Base-by-base conservation (phyloP, 2,113 vertebrate genomes). In the Globicephala melas region DNA sequence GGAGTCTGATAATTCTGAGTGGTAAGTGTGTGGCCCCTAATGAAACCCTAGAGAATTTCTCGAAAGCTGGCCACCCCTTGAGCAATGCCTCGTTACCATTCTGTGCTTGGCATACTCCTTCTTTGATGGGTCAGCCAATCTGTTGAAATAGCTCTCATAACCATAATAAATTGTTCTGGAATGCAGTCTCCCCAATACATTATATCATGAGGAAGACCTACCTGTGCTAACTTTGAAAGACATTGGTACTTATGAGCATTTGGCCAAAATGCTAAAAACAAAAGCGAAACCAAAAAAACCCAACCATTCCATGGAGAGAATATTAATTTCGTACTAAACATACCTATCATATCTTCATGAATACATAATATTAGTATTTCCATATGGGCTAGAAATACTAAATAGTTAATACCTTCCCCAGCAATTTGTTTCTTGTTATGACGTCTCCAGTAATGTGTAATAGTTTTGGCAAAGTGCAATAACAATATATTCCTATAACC, bases 381-480 rank as follows among this genome's bases (percentile, higher is more conserved):
- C 63, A 62, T 67, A 67, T 73, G 74, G n/a, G 18, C 86, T 96
- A 41, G 55, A 95, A 95, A 94, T 80, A 41, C 67, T 96, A 44
- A 96, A 79, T 63, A 76, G 58, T 81, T 95, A 80, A 90, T 84
- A 77, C 38, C 20, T 96, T 95, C 77, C 81, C 82, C 23, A 94
- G 76, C 38, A 88, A 96, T 96, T 98, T 96, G 44, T 84, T 95
- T 96, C 86, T 93, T 91, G 28, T 95, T 94, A 97, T 36, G 67
- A 91, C 31, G 58, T 90, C 91, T 96, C 18, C 33, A 73, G 47
- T 81, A 96, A 91, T 73, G 25, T 93, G 44, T 67, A 96, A 89
- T 28, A 94, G 77, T 90, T 96, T 96, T 96, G 79, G 94, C 91
- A 95, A 95, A 91, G 41, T 63, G 28, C 74, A 97, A 93, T 62